Percentiles rank a stretch among this genome's conserved stretches.
Conservation (phyloP, 1,140 invertebrate genomes). For the Radopholus similis region DNA sequence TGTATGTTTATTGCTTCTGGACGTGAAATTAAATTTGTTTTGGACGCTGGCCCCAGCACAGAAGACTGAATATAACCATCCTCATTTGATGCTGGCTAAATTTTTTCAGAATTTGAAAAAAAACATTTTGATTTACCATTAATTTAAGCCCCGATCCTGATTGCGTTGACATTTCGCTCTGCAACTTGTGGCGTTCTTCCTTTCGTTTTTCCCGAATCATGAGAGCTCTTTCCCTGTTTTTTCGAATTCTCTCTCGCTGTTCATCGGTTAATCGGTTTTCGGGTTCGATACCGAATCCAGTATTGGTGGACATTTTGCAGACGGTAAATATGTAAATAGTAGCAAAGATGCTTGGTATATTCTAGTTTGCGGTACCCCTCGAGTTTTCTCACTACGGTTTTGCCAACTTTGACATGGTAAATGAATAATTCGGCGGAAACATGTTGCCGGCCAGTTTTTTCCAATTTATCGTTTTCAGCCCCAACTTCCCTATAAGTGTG, state of each 20-base stretch:
- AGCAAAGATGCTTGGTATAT: too few relatives aligned
- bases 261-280: constrained; percentile 32
- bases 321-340: too few relatives aligned
- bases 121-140: not conserved
- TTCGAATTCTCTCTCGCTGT: constrained; percentile 20
- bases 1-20: not conserved
- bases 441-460: too few relatives aligned
- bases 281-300: too few relatives aligned
- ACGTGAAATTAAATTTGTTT: not conserved
- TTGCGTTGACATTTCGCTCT: not conserved
- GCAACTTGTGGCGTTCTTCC: too few relatives aligned
- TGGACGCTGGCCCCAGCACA: not conserved
- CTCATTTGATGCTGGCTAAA: not conserved
- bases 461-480: too few relatives aligned
- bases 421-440: too few relatives aligned
- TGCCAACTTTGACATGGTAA: too few relatives aligned
- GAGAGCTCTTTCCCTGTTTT: constrained; percentile 30
- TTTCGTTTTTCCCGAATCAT: constrained; percentile 17
- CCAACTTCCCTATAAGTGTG: too few relatives aligned
- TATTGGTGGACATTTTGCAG: too few relatives aligned
- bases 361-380: too few relatives aligned
- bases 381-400: too few relatives aligned
- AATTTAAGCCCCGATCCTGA: constrained; percentile 8
- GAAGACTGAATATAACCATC: not conserved
- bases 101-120: not conserved